phyloP scores from a whole-genome alignment of 2,113 vertebrate genomes.

The Chelonoidis abingdonii region DNA sequence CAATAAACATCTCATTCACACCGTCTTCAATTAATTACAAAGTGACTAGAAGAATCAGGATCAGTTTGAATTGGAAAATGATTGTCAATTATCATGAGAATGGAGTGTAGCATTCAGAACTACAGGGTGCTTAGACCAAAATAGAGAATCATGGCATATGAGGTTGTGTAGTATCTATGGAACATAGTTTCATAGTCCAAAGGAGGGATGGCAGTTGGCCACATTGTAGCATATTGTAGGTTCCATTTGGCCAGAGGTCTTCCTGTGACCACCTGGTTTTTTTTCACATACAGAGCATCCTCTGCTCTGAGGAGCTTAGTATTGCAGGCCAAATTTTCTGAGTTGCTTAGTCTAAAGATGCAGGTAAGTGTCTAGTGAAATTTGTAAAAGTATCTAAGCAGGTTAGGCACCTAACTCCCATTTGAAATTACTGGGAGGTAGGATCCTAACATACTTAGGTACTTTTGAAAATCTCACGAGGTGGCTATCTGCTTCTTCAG shows the following conservation, averaged over 20 bases:
- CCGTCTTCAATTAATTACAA: constrained; percentile 84
- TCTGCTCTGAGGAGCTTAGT: background rate
- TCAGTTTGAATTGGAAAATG: constrained; percentile 75
- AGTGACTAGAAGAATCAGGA: constrained; percentile 80
- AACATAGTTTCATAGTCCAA: background rate
- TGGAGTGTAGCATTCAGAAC: background rate
- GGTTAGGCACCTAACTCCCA: background rate
- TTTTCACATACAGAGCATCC: background rate
- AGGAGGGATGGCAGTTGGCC: background rate
- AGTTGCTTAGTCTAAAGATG: constrained; percentile 36
- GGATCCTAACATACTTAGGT: background rate
- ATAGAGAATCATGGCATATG: background rate
- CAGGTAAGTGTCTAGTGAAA: constrained; percentile 23
- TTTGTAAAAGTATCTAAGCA: constrained; percentile 22
- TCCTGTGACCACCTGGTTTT: background rate
- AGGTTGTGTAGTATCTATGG: background rate
- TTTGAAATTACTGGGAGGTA: background rate
- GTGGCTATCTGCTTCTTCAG: constrained; percentile 9
- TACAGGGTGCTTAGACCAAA: constrained; percentile 17
- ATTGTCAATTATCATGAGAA: constrained; percentile 75
- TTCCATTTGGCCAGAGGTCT: background rate
- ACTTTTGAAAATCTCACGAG: background rate
- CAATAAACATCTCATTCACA: constrained; percentile 80
- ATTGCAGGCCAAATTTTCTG: constrained; percentile 17
- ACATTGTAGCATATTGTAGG: background rate